Conservation (phyloP, 2,113 vertebrate genomes). For the Genyomyrus donnyi region DNA sequence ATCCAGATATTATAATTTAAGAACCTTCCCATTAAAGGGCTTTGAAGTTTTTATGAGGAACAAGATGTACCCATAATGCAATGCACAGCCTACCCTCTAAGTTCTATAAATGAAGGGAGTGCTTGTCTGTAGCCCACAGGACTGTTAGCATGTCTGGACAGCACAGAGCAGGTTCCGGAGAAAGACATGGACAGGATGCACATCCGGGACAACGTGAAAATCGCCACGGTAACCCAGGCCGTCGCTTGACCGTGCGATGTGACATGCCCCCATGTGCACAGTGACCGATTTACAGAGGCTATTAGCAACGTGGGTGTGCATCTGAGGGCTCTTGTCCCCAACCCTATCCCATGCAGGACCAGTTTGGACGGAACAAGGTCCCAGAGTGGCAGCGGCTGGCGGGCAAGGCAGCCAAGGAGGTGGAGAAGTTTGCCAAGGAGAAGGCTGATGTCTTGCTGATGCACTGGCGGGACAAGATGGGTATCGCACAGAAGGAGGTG, state of each 20-base stretch:
- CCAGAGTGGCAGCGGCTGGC: constrained; percentile 95
- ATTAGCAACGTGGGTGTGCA: background rate
- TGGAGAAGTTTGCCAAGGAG: constrained; percentile 98
- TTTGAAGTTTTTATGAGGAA: background rate
- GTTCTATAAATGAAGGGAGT: background rate
- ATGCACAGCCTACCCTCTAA: background rate
- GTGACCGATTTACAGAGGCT: background rate
- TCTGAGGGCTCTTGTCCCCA: background rate
- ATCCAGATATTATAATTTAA: background rate
- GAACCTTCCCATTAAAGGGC: background rate
- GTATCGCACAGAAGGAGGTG: constrained; percentile 97
- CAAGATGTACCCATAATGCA: background rate
- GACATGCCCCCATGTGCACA: background rate
- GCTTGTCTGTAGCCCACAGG: constrained; percentile 72
- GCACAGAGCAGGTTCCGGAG: constrained; percentile 83
- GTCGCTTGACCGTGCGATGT: background rate
- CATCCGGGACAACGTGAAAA: constrained; percentile 92
- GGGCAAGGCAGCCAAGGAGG: constrained; percentile 96
- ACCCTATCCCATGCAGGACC: constrained; percentile 65
- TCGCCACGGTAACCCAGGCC: constrained; percentile 74
- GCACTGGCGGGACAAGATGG: constrained; percentile 99
- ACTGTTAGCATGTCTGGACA: constrained; percentile 87
- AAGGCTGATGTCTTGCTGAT: constrained; percentile 91
- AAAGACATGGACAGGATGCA: constrained; percentile 95
- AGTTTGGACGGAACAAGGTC: constrained; percentile 87